These are phyloP conservation scores for Dinomys branickii DNA, from an alignment of 2,113 vertebrate genomes.

Conservation along the genomic window DNA sequence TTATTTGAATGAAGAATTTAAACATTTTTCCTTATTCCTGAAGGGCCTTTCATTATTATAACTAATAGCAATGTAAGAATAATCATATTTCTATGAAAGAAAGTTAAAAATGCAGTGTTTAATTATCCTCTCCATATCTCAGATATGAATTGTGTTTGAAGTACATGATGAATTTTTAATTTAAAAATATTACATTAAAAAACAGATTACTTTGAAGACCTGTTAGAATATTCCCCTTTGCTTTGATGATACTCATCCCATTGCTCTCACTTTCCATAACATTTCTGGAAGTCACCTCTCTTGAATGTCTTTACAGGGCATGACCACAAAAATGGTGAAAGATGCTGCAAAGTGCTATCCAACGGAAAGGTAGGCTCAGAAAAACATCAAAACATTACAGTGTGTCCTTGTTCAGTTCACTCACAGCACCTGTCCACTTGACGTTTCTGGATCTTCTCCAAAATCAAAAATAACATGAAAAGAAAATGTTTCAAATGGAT, in stretches of 20 bases:
- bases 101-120: neutral
- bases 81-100: slow-evolving; percentile 34
- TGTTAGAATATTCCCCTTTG: neutral
- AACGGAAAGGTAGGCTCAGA: neutral
- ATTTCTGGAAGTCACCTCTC: neutral
- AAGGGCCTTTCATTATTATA: neutral
- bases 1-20: neutral
- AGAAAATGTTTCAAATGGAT: neutral
- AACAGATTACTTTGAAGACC: neutral
- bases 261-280: neutral
- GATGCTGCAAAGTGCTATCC: neutral
- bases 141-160: neutral
- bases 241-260: neutral
- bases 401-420: neutral
- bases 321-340: neutral
- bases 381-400: neutral
- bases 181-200: neutral
- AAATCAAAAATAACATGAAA: neutral
- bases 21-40: neutral
- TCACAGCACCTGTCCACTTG: neutral
- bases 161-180: neutral
- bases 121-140: neutral
- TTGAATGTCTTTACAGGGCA: neutral
- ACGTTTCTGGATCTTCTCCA: neutral
- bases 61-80: neutral